Evolutionary conservation across 2,113 vertebrate genomes (phyloP).

Genomic region (Chaetorhynchus papuensis): DNA sequence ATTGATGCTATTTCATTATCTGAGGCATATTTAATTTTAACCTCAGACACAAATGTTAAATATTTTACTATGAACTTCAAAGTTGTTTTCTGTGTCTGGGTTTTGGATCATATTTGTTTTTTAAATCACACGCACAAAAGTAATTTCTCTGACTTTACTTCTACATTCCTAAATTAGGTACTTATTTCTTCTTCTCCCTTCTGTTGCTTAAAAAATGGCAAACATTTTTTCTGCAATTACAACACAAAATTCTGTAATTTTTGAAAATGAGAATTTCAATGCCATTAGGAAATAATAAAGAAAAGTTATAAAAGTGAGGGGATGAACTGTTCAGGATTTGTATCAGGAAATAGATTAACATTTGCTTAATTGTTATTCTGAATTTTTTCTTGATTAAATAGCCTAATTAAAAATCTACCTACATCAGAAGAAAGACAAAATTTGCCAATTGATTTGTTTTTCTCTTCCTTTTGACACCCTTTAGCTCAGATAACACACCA

Average conservation of each 20-base stretch:
- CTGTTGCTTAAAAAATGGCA: neutral
- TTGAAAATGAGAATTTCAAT: neutral
- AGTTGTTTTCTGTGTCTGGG: neutral
- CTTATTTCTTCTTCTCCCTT: neutral
- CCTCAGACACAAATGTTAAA: fast-evolving
- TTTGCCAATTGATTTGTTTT: neutral
- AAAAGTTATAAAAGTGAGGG: neutral
- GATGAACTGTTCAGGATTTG: neutral
- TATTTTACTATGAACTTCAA: neutral
- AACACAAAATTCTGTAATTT: neutral
- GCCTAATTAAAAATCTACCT: neutral
- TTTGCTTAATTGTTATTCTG: neutral
- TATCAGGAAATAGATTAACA: neutral
- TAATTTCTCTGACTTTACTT: neutral
- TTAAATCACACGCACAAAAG: neutral
- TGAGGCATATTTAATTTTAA: neutral
- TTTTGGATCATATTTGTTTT: neutral
- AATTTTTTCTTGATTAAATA: neutral
- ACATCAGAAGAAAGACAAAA: neutral
- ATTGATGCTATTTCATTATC: neutral
- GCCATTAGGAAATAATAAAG: neutral
- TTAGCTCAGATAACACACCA: neutral
- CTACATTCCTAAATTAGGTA: neutral
- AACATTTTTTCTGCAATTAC: neutral
- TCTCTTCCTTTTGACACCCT: neutral